Evolutionary conservation across 1,140 invertebrate genomes (phyloP).

Genomic region (Meteorus sp.): DNA sequence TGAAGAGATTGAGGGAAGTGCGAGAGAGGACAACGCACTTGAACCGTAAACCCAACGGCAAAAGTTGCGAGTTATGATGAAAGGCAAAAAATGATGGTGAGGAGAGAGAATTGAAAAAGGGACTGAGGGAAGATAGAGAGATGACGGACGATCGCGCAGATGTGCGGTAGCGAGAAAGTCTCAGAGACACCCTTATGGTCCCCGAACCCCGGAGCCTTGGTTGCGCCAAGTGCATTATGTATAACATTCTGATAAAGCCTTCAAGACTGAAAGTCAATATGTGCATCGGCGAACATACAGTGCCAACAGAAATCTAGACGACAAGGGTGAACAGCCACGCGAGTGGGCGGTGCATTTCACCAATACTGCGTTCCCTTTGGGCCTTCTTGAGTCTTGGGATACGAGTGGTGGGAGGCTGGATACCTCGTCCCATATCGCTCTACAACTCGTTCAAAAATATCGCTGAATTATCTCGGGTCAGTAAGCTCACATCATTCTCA

Average conservation of each 20-base stretch:
- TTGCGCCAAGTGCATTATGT: conserved; percentile 17
- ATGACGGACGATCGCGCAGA: conserved; percentile 33
- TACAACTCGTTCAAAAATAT: conserved; percentile 23
- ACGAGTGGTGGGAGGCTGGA: conserved; percentile 22
- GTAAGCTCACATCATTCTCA: conserved; percentile 35
- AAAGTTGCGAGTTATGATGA: not conserved
- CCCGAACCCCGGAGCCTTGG: conserved; percentile 23
- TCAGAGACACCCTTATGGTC: conserved; percentile 21
- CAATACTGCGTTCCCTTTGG: conserved; percentile 20
- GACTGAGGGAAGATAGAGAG: conserved; percentile 16
- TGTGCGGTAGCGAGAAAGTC: conserved; percentile 30
- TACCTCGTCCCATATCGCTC: conserved; percentile 14
- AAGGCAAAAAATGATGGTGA: not conserved
- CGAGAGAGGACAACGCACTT: conserved; percentile 21
- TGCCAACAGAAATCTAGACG: not conserved
- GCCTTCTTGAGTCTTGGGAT: conserved; percentile 10
- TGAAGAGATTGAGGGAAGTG: too few relatives aligned
- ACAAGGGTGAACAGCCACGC: conserved; percentile 43
- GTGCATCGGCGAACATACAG: too few relatives aligned
- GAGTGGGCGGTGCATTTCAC: conserved; percentile 52
- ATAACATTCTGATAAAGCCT: conserved; percentile 7
- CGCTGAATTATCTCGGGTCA: conserved; percentile 41
- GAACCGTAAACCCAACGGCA: conserved; percentile 14
- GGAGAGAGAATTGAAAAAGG: conserved; percentile 20
- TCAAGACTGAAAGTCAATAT: not conserved